Evolutionary conservation across 2,113 vertebrate species (phyloP).

Genomic region (Paramormyrops kingsleyae): DNA sequence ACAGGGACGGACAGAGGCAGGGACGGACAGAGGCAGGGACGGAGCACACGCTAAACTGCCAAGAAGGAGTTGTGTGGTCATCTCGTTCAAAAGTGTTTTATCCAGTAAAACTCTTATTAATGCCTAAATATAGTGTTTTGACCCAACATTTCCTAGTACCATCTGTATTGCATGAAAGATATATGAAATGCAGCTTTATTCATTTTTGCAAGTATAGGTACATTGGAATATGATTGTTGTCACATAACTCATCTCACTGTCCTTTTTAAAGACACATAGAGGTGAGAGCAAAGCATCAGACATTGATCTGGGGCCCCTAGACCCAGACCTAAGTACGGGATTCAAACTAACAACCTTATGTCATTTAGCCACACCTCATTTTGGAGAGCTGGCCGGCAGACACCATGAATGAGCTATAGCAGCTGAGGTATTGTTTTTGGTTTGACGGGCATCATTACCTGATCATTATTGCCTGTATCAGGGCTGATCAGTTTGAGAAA

Average conservation of each 20-base stretch:
- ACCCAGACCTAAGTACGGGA: not conserved
- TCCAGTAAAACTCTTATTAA: not conserved
- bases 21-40: slow-evolving; percentile 1
- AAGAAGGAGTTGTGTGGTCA: not conserved
- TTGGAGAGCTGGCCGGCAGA: not conserved
- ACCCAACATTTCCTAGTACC: not conserved
- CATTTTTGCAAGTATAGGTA: not conserved
- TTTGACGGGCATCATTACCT: not conserved
- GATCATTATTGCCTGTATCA: not conserved
- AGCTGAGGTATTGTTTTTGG: not conserved
- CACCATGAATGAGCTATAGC: not conserved
- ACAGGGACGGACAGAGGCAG: not conserved
- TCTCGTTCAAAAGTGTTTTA: not conserved
- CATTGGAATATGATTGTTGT: not conserved
- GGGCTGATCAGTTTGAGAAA: not conserved
- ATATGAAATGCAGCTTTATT: not conserved
- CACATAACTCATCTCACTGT: not conserved
- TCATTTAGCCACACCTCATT: not conserved
- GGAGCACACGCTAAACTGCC: not conserved
- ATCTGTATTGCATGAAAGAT: not conserved
- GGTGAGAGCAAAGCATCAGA: not conserved
- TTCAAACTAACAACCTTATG: not conserved
- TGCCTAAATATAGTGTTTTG: not conserved
- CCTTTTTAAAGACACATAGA: not conserved
- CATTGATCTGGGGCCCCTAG: not conserved